Evolutionary conservation across 2,888 invertebrate genomes (phyloP).

Genomic region (Dascillus cervinus): DNA sequence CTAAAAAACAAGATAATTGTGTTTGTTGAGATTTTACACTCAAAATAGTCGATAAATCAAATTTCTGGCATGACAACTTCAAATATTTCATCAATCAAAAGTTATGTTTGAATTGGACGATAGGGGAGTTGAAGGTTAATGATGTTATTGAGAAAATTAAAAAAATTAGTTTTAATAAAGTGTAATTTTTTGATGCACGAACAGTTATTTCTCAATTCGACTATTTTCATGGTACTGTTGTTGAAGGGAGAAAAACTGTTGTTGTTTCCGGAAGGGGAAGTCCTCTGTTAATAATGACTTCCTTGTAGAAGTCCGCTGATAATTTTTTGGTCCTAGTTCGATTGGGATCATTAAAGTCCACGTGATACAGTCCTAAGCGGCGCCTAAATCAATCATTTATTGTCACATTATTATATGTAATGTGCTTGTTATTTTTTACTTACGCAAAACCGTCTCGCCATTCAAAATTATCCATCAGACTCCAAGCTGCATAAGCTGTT

Average conservation of each 20-base stretch:
- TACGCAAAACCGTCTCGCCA: constrained; percentile 65
- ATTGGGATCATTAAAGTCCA: constrained; percentile 53
- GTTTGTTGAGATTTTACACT: no score
- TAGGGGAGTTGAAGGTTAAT: no score
- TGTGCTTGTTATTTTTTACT: constrained; percentile 31
- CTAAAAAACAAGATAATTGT: no score
- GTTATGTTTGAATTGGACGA: no score
- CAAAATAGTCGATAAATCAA: no score
- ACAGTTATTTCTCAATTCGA: not conserved
- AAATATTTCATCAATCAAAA: no score
- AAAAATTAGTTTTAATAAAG: no score
- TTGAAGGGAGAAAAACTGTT: no score
- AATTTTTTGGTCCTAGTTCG: constrained; percentile 54
- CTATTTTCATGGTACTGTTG: no score
- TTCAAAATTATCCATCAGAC: constrained; percentile 69
- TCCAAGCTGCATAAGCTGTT: constrained; percentile 64
- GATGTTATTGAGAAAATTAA: no score
- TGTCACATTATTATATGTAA: not conserved
- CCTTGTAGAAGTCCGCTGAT: constrained; percentile 48
- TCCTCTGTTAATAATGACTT: constrained; percentile 4
- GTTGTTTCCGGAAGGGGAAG: not conserved
- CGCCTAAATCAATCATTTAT: constrained; percentile 41
- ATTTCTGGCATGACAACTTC: no score
- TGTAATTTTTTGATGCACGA: not conserved
- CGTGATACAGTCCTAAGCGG: constrained; percentile 59